phyloP scores from a whole-genome alignment of 2,888 invertebrate species.

The Temnothorax unifasciatus region DNA sequence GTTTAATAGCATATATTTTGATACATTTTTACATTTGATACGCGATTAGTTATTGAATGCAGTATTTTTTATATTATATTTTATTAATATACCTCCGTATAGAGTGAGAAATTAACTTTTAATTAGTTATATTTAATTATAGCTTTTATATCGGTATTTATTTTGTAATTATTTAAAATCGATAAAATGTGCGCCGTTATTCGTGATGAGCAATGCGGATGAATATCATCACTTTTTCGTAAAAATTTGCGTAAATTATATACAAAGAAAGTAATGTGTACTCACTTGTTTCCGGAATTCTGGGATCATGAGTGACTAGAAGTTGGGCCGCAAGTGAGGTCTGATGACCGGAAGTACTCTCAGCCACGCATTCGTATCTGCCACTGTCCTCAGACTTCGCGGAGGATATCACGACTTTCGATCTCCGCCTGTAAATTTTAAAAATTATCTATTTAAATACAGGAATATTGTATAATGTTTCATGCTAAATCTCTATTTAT shows the following conservation, averaged over 20 bases:
- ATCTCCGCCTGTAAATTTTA: slow-evolving; percentile 91
- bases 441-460: neutral
- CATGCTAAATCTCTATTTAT: neutral
- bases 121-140: neutral
- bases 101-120: neutral
- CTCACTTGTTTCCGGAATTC: slow-evolving; percentile 88
- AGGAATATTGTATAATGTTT: neutral
- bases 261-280: slow-evolving; percentile 68
- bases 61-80: neutral
- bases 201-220: neutral
- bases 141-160: neutral
- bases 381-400: slow-evolving; percentile 92
- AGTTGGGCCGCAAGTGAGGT: slow-evolving; percentile 88
- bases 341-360: slow-evolving; percentile 89
- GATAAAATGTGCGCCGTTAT: neutral
- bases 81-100: too few relatives aligned
- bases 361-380: slow-evolving; percentile 93
- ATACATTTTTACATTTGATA: neutral
- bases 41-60: neutral
- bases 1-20: neutral
- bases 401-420: slow-evolving; percentile 93
- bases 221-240: neutral
- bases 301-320: slow-evolving; percentile 86
- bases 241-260: neutral
- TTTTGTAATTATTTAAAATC: neutral